Conservation (phyloP, 2,113 vertebrate genomes). For the Zapornia atra region DNA sequence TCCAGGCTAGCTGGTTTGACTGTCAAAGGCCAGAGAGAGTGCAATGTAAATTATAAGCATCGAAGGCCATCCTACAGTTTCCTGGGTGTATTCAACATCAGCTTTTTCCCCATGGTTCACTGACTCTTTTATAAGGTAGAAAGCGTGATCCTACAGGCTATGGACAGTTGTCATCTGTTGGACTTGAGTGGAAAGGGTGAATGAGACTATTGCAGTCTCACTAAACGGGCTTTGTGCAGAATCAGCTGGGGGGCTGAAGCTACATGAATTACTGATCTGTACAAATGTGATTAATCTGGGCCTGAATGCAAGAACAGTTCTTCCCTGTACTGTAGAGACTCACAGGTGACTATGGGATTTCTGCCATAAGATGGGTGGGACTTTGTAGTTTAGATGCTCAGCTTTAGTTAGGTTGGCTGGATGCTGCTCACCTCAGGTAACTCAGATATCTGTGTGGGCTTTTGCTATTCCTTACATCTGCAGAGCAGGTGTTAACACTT, state of each 20-base stretch:
- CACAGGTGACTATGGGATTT: neutral
- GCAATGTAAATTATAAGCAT: neutral
- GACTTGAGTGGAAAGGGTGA: neutral
- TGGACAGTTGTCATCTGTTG: neutral
- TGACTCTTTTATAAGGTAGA: neutral
- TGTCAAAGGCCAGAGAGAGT: neutral
- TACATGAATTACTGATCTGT: neutral
- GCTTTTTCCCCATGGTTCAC: neutral
- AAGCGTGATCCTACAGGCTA: neutral
- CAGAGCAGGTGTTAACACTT: neutral
- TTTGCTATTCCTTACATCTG: neutral
- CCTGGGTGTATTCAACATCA: neutral
- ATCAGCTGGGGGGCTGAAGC: neutral
- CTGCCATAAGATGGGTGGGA: accelerated
- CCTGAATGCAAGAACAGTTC: neutral
- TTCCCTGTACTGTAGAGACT: neutral
- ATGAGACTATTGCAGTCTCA: neutral
- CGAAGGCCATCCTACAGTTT: neutral
- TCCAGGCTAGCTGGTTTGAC: neutral
- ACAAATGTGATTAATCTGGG: neutral
- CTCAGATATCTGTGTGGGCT: neutral
- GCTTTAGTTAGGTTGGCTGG: neutral
- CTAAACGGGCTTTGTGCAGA: neutral
- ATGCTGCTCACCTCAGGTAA: neutral
- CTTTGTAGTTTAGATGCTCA: neutral